phyloP scores from a whole-genome alignment of 2,113 vertebrate genomes.

The Varanus salvator region DNA sequence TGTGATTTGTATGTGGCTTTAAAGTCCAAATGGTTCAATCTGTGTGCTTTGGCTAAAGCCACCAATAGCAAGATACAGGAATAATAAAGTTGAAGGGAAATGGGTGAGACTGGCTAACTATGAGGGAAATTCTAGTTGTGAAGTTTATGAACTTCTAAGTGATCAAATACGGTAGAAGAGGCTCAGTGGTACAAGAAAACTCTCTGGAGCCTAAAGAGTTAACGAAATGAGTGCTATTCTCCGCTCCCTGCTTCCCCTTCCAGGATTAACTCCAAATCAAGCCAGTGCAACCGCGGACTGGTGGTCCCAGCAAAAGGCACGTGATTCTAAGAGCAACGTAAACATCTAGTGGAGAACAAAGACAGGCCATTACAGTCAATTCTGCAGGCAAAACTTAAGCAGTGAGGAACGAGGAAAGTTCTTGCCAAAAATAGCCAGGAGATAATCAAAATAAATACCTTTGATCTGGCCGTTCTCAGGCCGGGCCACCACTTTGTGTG shows the following conservation, averaged over 20 bases:
- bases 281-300: slow-evolving; percentile 49
- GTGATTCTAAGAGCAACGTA: slow-evolving; percentile 70
- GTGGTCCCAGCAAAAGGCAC: slow-evolving; percentile 63
- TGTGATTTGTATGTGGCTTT: neutral
- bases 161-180: slow-evolving; percentile 59
- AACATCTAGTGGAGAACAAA: slow-evolving; percentile 78
- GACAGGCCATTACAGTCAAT: slow-evolving; percentile 75
- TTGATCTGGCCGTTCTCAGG: slow-evolving; percentile 62
- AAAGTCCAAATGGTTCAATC: neutral
- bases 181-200: slow-evolving; percentile 49
- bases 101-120: neutral
- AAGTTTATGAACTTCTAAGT: slow-evolving; percentile 56
- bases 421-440: slow-evolving; percentile 72
- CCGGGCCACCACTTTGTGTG: slow-evolving; percentile 37
- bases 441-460: slow-evolving; percentile 72
- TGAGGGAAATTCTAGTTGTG: neutral
- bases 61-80: neutral
- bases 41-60: slow-evolving; percentile 20
- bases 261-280: slow-evolving; percentile 70
- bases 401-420: slow-evolving; percentile 72
- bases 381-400: slow-evolving; percentile 77
- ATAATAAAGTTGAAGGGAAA: neutral
- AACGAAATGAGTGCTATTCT: slow-evolving; percentile 62
- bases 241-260: slow-evolving; percentile 53
- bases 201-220: slow-evolving; percentile 73